Conservation (phyloP, 37 sponge, comb jelly and placozoan genomes). For the Eunapius fragilis region DNA sequence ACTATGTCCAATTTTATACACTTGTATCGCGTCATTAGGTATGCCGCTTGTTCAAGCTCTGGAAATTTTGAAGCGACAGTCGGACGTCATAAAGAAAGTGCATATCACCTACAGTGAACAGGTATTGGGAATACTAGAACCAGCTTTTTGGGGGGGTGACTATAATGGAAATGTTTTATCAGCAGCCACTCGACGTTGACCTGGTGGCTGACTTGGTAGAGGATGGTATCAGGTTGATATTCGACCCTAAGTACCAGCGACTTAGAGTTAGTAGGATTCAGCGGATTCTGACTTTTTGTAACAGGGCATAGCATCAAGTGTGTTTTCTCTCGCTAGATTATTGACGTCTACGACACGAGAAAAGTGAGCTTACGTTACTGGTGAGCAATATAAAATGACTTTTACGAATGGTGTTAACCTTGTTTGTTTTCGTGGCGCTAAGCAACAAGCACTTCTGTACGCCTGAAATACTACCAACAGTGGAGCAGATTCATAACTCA, state of each 20-base stretch:
- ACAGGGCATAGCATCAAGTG: neutral
- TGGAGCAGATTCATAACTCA: conserved; percentile 76
- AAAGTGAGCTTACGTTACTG: conserved; percentile 89
- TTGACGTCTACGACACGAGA: conserved; percentile 85
- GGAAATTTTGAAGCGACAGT: conserved; percentile 70
- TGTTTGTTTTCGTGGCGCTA: conserved; percentile 7
- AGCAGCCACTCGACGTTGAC: conserved; percentile 82
- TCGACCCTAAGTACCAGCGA: conserved; percentile 85
- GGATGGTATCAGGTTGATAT: conserved; percentile 83
- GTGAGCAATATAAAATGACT: too few species aligned
- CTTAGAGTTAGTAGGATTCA: conserved; percentile 66
- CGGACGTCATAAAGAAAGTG: conserved; percentile 48
- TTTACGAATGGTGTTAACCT: neutral
- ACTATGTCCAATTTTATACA: too few species aligned
- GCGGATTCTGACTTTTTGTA: too few species aligned
- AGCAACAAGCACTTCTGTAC: conserved; percentile 84
- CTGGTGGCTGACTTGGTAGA: conserved; percentile 79
- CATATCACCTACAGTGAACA: conserved; percentile 80
- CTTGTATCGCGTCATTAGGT: conserved; percentile 34
- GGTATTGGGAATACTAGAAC: conserved; percentile 6
- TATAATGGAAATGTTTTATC: neutral
- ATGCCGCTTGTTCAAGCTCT: conserved; percentile 81
- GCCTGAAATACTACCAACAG: conserved; percentile 75
- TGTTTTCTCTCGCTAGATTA: conserved; percentile 51
- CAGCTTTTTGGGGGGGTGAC: neutral